These are phyloP conservation scores for Anastrepha ludens DNA, from an alignment of 1,140 invertebrate genomes.

Conservation along the genomic window DNA sequence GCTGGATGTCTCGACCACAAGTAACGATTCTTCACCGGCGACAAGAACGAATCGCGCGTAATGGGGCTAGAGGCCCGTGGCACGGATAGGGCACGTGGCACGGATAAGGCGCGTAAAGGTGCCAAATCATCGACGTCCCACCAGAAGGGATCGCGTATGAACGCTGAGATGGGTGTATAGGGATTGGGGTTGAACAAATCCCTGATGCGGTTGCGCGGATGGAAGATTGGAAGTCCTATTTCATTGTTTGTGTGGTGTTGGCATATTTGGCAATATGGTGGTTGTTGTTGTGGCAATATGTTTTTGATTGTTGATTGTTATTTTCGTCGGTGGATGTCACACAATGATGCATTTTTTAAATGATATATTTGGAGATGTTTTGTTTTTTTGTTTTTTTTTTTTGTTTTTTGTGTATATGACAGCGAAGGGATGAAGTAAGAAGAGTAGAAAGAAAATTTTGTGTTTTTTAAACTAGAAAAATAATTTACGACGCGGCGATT, in stretches of 20 bases:
- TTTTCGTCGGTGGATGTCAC: background rate
- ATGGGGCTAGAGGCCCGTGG: slow-evolving; percentile 80
- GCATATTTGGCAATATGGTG: background rate
- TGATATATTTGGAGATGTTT: background rate
- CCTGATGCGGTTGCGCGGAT: slow-evolving; percentile 81
- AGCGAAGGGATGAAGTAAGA: slow-evolving; percentile 68
- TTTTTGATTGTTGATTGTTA: background rate
- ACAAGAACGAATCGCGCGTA: slow-evolving; percentile 89
- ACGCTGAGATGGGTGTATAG: slow-evolving; percentile 83
- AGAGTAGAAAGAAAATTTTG: slow-evolving; percentile 73
- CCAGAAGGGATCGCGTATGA: slow-evolving; percentile 90
- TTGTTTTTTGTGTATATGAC: slow-evolving; percentile 45
- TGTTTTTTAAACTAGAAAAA: slow-evolving; percentile 72
- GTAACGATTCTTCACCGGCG: slow-evolving; percentile 90
- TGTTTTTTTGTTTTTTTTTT: slow-evolving; percentile 57
- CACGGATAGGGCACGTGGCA: slow-evolving; percentile 80
- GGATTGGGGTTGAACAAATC: slow-evolving; percentile 86
- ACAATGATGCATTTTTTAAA: too few relatives aligned
- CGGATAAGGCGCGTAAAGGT: slow-evolving; percentile 80
- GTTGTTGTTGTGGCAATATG: slow-evolving; percentile 38
- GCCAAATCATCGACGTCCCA: slow-evolving; percentile 86
- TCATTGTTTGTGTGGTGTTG: slow-evolving; percentile 50
- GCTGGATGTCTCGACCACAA: slow-evolving; percentile 91
- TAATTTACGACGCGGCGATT: background rate
- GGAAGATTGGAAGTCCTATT: slow-evolving; percentile 82